Conservation (phyloP, 2,113 vertebrate genomes). For the Camelus dromedarius region DNA sequence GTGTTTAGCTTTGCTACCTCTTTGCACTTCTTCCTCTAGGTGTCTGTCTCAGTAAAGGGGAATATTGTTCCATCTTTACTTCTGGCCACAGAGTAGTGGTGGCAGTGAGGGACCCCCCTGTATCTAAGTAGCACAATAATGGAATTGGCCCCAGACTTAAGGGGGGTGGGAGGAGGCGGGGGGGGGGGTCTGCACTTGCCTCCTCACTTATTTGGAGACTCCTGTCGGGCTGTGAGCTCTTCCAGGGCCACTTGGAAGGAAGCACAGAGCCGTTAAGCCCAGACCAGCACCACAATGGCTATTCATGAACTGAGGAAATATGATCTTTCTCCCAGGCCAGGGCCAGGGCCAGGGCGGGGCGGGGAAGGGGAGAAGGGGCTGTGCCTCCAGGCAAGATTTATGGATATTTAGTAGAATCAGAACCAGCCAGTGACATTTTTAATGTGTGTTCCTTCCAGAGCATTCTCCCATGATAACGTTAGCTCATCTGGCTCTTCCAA, state of each 20-base stretch:
- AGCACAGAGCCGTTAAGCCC: constrained; percentile 53
- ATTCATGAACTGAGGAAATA: constrained; percentile 77
- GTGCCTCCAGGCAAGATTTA: constrained; percentile 22
- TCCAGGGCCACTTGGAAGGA: constrained; percentile 77
- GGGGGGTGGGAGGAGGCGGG: neutral
- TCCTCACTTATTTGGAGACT: constrained; percentile 36
- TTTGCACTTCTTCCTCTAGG: neutral
- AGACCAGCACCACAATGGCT: constrained; percentile 70
- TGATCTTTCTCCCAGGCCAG: constrained; percentile 47
- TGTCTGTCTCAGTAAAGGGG: neutral
- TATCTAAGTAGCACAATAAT: neutral
- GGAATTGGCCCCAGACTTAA: neutral
- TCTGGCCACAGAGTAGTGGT: neutral
- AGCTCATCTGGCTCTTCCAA: constrained; percentile 1
- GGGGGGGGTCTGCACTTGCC: neutral
- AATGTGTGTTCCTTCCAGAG: neutral
- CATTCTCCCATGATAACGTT: neutral
- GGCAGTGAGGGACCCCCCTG: neutral
- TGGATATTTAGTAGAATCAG: neutral
- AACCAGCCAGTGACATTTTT: constrained; percentile 18
- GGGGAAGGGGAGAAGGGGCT: neutral
- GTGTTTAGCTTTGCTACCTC: neutral
- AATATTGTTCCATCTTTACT: neutral
- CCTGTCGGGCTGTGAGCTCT: constrained; percentile 47
- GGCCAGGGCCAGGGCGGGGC: neutral